Evolutionary conservation across 2,113 vertebrate species (phyloP).

Genomic region (Proterorhinus semilunaris): DNA sequence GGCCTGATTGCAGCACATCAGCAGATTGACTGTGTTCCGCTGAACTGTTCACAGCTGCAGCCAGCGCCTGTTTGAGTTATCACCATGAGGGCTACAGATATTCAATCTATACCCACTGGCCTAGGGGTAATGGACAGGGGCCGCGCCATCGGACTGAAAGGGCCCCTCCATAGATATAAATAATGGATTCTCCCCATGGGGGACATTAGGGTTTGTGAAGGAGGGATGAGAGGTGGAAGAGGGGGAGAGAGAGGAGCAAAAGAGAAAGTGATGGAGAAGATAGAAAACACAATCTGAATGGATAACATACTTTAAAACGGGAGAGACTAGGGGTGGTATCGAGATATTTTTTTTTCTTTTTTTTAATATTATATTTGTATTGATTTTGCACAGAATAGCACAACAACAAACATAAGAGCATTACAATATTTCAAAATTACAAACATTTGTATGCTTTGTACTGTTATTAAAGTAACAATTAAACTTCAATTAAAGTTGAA

Average conservation of each 20-base stretch:
- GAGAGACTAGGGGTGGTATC: too few relatives aligned
- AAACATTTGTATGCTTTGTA: too few relatives aligned
- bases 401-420: too few relatives aligned
- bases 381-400: too few relatives aligned
- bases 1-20: constrained; percentile 2
- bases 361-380: too few relatives aligned
- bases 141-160: constrained; percentile 66
- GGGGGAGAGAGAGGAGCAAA: constrained; percentile 36
- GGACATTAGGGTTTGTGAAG: constrained; percentile 43
- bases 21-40: constrained; percentile 43
- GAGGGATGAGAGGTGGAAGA: constrained; percentile 23
- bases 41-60: constrained; percentile 35
- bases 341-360: too few relatives aligned
- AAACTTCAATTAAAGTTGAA: too few relatives aligned
- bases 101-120: constrained; percentile 44
- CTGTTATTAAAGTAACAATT: too few relatives aligned
- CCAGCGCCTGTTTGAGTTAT: constrained; percentile 43
- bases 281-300: neutral
- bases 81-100: constrained; percentile 34
- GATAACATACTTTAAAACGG: neutral
- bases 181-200: constrained; percentile 57
- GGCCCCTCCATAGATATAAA: constrained; percentile 63
- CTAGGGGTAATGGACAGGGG: constrained; percentile 42
- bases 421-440: too few relatives aligned
- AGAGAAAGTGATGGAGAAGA: constrained; percentile 16